Conservation (phyloP, 2,113 vertebrate species). For the Synodontis membranacea region DNA sequence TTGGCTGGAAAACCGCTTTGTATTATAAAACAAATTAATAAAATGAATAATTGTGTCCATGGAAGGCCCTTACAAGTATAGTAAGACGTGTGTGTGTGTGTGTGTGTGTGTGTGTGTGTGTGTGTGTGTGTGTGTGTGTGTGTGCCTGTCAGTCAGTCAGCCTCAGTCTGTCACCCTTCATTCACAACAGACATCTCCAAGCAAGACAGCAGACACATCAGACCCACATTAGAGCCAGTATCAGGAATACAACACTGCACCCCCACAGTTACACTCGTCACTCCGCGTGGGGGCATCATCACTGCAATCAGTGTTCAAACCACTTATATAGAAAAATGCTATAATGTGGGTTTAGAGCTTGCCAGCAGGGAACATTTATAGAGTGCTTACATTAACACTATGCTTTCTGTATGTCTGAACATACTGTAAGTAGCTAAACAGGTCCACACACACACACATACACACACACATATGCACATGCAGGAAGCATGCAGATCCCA, state of each 20-base stretch:
- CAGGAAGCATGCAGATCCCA: constrained; percentile 2
- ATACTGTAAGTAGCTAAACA: neutral
- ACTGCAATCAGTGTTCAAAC: neutral
- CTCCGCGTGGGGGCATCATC: neutral
- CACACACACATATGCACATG: constrained; percentile 1
- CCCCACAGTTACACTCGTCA: neutral
- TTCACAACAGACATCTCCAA: constrained; percentile 22
- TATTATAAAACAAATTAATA: neutral
- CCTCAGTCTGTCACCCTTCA: constrained; percentile 6
- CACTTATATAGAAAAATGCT: neutral
- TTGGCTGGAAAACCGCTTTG: neutral
- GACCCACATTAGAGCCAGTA: neutral
- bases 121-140: neutral
- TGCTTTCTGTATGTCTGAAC: neutral
- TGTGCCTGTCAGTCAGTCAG: neutral
- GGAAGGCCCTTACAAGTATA: neutral
- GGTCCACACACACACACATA: neutral
- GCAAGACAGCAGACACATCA: constrained; percentile 10
- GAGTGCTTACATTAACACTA: neutral
- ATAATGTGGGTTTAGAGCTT: neutral
- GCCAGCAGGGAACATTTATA: neutral
- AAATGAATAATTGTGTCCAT: neutral
- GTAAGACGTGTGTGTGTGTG: neutral
- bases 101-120: neutral
- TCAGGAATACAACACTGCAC: neutral